Percentiles rank a stretch among this genome's conserved stretches.
These are phyloP conservation scores for Trochalopteron elliotii DNA, from an alignment of 2,113 vertebrate species.

Conservation along the genomic window DNA sequence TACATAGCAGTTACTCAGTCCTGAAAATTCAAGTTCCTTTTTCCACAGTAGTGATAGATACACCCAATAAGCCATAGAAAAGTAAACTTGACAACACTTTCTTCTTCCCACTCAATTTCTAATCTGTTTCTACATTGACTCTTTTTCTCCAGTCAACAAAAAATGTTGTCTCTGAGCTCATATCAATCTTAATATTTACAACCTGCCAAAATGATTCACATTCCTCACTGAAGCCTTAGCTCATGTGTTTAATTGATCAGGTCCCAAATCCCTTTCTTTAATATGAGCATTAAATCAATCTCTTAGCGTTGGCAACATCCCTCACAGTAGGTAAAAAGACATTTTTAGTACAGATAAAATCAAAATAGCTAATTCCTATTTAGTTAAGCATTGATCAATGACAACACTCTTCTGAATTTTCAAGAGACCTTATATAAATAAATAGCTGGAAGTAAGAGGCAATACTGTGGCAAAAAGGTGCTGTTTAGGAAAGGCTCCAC, in stretches of 20 bases:
- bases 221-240: conserved; percentile 10
- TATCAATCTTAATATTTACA: conserved; percentile 61
- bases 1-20: neutral
- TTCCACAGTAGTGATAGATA: neutral
- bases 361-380: neutral
- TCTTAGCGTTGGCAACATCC: neutral
- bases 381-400: neutral
- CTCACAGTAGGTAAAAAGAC: neutral
- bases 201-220: conserved; percentile 23
- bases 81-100: conserved; percentile 24
- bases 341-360: conserved; percentile 36
- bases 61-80: neutral
- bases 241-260: conserved; percentile 44
- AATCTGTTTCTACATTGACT: conserved; percentile 33
- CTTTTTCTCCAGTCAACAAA: conserved; percentile 37
- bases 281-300: conserved; percentile 6
- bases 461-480: neutral
- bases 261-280: neutral
- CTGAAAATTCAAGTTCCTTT: neutral
- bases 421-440: neutral
- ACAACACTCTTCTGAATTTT: neutral
- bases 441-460: neutral
- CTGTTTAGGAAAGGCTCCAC: neutral
- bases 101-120: conserved; percentile 18
- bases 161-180: neutral